Percentiles rank a stretch among this genome's conserved stretches.
phyloP scores from a whole-genome alignment of 2,888 invertebrate genomes.

The Uloborus plumipes region DNA sequence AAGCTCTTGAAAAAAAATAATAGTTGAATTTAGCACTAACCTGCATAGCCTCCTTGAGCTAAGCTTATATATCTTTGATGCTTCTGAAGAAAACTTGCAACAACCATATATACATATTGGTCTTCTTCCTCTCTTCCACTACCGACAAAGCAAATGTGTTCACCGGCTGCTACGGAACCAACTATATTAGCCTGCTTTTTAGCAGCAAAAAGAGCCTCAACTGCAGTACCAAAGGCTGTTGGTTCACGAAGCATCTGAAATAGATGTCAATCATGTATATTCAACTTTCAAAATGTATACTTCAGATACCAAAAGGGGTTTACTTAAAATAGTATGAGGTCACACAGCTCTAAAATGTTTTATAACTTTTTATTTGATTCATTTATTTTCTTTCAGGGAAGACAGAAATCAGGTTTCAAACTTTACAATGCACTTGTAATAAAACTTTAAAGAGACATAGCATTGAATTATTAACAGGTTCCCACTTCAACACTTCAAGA shows the following conservation, averaged over 20 bases:
- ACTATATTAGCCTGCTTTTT: conserved; percentile 89
- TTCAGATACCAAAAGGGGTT: too few relatives aligned
- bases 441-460: too few relatives aligned
- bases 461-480: too few relatives aligned
- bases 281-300: too few relatives aligned
- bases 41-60: conserved; percentile 89
- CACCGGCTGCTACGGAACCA: conserved; percentile 78
- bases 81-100: conserved; percentile 95
- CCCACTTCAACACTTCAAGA: too few relatives aligned
- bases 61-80: conserved; percentile 93
- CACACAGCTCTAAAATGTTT: too few relatives aligned
- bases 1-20: background rate
- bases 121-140: conserved; percentile 94
- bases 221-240: conserved; percentile 91
- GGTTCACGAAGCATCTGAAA: conserved; percentile 95
- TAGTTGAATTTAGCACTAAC: conserved; percentile 68
- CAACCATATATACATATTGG: conserved; percentile 97
- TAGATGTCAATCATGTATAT: background rate
- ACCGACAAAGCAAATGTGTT: conserved; percentile 80
- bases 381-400: too few relatives aligned
- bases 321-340: too few relatives aligned
- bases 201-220: conserved; percentile 90
- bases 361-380: too few relatives aligned
- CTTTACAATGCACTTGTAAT: too few relatives aligned
- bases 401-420: too few relatives aligned